phyloP scores from a whole-genome alignment of 2,113 vertebrate species.

The Trachemys scripta region DNA sequence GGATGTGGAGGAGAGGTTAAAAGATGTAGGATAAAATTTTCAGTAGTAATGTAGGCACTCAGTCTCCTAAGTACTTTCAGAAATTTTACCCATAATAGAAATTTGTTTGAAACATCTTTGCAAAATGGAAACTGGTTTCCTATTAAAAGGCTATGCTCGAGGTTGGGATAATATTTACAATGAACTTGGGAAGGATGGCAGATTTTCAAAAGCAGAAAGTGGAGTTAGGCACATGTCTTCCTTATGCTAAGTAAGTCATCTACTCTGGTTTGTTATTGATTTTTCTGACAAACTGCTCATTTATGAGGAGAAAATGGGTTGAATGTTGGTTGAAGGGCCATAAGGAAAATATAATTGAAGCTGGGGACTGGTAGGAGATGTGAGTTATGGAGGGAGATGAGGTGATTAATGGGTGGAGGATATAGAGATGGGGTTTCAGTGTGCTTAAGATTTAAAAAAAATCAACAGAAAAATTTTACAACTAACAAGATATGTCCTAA shows the following conservation, averaged over 20 bases:
- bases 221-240: not conserved
- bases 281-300: accelerated
- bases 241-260: slow-evolving; percentile 3
- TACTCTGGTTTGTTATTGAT: slow-evolving; percentile 9
- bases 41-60: not conserved
- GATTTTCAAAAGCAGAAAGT: slow-evolving; percentile 2
- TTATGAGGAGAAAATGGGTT: not conserved
- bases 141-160: not conserved
- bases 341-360: slow-evolving; percentile 16
- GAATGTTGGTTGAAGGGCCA: not conserved
- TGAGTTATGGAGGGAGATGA: not conserved
- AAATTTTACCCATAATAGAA: not conserved
- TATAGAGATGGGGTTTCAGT: not conserved
- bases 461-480: not conserved
- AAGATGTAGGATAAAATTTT: not conserved
- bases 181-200: not conserved
- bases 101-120: not conserved
- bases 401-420: not conserved
- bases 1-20: not conserved
- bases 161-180: not conserved
- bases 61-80: not conserved
- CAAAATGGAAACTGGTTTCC: not conserved
- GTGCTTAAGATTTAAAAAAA: slow-evolving; percentile 17
- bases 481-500: not conserved
- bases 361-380: not conserved